These are phyloP conservation scores for Triplophysa tibetana DNA, from an alignment of 2,113 vertebrate genomes.

Conservation along the genomic window DNA sequence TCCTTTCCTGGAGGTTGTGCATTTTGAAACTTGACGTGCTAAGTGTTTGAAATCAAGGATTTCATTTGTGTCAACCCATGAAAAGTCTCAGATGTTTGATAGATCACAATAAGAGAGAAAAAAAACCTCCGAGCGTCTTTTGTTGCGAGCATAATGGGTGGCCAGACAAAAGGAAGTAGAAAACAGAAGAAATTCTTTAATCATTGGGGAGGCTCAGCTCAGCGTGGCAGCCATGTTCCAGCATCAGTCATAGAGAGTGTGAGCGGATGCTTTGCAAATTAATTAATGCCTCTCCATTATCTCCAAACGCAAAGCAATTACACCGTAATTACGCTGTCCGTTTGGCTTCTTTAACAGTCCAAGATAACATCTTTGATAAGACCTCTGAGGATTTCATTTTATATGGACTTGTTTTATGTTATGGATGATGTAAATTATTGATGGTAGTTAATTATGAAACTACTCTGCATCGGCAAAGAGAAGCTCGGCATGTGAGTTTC, in stretches of 20 bases:
- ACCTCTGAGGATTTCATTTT: not conserved
- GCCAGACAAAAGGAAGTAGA: constrained; percentile 22
- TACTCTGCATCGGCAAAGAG: not conserved
- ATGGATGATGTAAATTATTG: constrained; percentile 19
- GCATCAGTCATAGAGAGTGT: constrained; percentile 8
- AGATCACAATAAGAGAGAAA: constrained; percentile 2
- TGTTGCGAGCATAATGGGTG: constrained; percentile 2
- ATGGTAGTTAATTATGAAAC: not conserved
- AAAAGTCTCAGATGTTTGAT: constrained; percentile 28
- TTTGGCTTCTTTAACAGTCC: not conserved
- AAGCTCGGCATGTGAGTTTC: constrained; percentile 36
- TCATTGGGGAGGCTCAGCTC: constrained; percentile 1
- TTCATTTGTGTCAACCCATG: constrained; percentile 29
- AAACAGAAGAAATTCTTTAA: constrained; percentile 30
- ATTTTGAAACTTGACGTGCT: constrained; percentile 1
- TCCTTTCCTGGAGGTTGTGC: constrained; percentile 25
- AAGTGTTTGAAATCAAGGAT: constrained; percentile 42
- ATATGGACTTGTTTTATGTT: not conserved
- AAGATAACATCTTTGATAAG: not conserved
- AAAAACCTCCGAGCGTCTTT: constrained; percentile 14
- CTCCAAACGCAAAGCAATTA: constrained; percentile 44
- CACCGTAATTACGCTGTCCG: constrained; percentile 17
- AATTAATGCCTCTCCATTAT: constrained; percentile 46
- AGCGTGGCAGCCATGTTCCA: constrained; percentile 28
- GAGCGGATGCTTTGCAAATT: constrained; percentile 34